Conservation (phyloP, 2,113 vertebrate genomes). For the Lynx canadensis region DNA sequence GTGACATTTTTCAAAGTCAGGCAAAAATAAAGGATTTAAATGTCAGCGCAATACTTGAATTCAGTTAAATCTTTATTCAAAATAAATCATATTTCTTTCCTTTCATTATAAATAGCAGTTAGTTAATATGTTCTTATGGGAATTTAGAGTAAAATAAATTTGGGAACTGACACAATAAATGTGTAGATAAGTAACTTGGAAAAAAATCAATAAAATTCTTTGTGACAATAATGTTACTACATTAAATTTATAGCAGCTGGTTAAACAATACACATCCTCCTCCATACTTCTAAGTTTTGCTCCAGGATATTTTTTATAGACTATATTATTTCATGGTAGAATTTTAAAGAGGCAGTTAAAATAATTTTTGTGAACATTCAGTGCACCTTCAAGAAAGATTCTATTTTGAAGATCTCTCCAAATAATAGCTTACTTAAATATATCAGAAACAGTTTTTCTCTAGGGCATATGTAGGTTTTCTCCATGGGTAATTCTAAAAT, state of each 20-base stretch:
- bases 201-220: constrained; percentile 79
- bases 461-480: constrained; percentile 24
- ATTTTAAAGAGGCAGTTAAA: constrained; percentile 80
- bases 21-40: constrained; percentile 34
- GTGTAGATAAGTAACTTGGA: constrained; percentile 76
- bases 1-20: constrained; percentile 40
- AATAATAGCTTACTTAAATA: constrained; percentile 77
- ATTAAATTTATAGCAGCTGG: constrained; percentile 80
- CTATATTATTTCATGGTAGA: constrained; percentile 76
- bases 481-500: constrained; percentile 62
- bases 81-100: constrained; percentile 24
- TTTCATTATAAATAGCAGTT: constrained; percentile 62
- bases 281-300: constrained; percentile 74
- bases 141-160: constrained; percentile 74
- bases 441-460: constrained; percentile 14
- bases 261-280: constrained; percentile 79
- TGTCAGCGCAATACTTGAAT: neutral
- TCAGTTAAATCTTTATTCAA: constrained; percentile 59
- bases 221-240: constrained; percentile 73
- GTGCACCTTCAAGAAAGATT: constrained; percentile 68
- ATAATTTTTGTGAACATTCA: constrained; percentile 75
- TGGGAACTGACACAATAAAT: constrained; percentile 72
- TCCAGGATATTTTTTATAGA: constrained; percentile 82
- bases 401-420: constrained; percentile 74
- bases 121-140: constrained; percentile 75